Base-by-base conservation (phyloP, 2,797 vertebrate species). In the Clarias laeviceps region DNA sequence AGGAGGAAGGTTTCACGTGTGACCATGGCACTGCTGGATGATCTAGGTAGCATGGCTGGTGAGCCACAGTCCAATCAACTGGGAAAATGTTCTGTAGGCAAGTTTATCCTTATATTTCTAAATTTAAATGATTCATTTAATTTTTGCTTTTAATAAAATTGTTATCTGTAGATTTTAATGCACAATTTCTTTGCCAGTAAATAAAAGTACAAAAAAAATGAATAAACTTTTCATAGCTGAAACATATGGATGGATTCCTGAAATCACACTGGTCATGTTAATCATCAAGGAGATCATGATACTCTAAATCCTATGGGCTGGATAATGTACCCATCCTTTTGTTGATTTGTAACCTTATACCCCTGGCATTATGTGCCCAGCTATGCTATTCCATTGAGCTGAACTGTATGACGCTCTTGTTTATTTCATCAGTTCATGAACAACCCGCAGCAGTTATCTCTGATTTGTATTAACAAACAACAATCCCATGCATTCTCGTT, bases 81-180 rank as follows among this genome's bases (percentile, higher is more conserved):
- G 34, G 96, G 96, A 83, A 93, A 92, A 86, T 97, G 97, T 90
- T 95, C 95, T 32, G 93, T 95, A 74, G 97, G 97, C 96, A 93
- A 96, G 96, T 95, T 57, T 65, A 69, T 80, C n/a, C 29, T 74
- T 18, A 20, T 32, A 34, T n/a, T 80, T 50, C 20, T 1, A 24
- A 1, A 80, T 80, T 11, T 5, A 62, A 61, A 20, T 27, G 2
- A 34, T 79, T 62, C 27, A n/a, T 80, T 61, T 40, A 6, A 70
- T 61, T 40, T 40, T 61, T 72, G 0, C 32, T 69, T 29, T 57
- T 69, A 68, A 82, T 34, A 82, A 11, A 14, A 27, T n/a, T 56
- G 22, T 32, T 12, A 56, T 14, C 5, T 27, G 27, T 61, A 57
- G 14, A 22, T 64, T 83, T 50, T 59, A 78, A 29, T 57, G 34